These are phyloP conservation scores for Clistopyga incitator DNA, from an alignment of 2,888 invertebrate genomes.

Conservation along the genomic window DNA sequence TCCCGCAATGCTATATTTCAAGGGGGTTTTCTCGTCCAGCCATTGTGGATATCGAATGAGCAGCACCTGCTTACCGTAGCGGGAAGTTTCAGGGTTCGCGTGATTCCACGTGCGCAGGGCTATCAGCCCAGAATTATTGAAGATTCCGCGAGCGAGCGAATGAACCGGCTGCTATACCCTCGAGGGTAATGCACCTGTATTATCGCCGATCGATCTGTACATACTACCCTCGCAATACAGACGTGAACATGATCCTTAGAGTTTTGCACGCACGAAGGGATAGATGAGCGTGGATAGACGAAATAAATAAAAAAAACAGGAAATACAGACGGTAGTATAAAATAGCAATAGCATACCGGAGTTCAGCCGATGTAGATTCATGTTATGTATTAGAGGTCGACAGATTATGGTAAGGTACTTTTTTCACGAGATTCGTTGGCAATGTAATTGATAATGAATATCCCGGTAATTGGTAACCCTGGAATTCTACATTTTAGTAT, in stretches of 20 bases:
- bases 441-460: too few species aligned
- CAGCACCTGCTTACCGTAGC: conserved; percentile 70
- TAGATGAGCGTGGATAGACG: background rate
- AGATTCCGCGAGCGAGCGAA: conserved; percentile 70
- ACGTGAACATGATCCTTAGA: conserved; percentile 33
- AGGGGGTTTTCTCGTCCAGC: conserved; percentile 4
- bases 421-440: too few species aligned
- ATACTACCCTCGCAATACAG: conserved; percentile 25
- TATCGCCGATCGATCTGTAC: conserved; percentile 69
- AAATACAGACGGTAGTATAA: background rate
- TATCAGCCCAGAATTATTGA: conserved; percentile 77
- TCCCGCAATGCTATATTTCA: conserved; percentile 17
- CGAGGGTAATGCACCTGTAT: conserved; percentile 75
- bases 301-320: conserved; percentile 17
- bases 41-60: conserved; percentile 64
- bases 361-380: background rate
- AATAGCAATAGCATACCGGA: background rate
- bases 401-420: too few species aligned
- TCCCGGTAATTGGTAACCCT: too few species aligned
- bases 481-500: too few species aligned
- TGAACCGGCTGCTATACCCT: conserved; percentile 61
- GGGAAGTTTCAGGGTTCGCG: conserved; percentile 70
- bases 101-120: conserved; percentile 72
- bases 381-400: too few species aligned
- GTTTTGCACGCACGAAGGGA: conserved; percentile 15